Evolutionary conservation across 2,797 vertebrate genomes (phyloP).

Genomic region (Manis pentadactyla): DNA sequence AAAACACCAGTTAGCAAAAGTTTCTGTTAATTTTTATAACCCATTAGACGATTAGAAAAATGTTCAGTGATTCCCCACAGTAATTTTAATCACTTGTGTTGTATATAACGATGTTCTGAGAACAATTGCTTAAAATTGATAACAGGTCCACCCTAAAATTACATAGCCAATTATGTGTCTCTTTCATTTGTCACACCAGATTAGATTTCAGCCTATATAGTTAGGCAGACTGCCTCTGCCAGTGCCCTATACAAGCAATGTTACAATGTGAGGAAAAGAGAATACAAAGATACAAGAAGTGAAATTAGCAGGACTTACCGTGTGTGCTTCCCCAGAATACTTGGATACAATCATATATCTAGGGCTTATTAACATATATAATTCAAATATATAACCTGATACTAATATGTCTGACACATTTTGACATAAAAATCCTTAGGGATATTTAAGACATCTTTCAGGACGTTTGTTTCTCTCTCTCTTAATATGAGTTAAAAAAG

Average conservation of each 20-base stretch:
- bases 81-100: constrained; percentile 39
- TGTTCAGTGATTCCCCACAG: neutral
- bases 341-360: neutral
- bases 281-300: neutral
- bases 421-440: neutral
- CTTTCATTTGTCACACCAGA: constrained; percentile 66
- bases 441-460: neutral
- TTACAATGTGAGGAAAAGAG: neutral
- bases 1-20: constrained; percentile 41
- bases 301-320: neutral
- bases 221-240: constrained; percentile 48
- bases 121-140: constrained; percentile 68
- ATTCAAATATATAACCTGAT: neutral
- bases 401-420: neutral
- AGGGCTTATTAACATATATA: neutral
- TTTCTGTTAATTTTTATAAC: constrained; percentile 31
- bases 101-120: constrained; percentile 56
- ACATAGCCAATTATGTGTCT: constrained; percentile 52
- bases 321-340: neutral
- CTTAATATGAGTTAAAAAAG: neutral
- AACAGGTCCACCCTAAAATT: constrained; percentile 58
- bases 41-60: constrained; percentile 19
- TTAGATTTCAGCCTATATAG: constrained; percentile 54
- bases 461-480: neutral
- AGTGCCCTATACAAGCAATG: constrained; percentile 18